Conservation (phyloP, 92 coral and sea anemone genomes). For the Phenganax stokvisi region DNA sequence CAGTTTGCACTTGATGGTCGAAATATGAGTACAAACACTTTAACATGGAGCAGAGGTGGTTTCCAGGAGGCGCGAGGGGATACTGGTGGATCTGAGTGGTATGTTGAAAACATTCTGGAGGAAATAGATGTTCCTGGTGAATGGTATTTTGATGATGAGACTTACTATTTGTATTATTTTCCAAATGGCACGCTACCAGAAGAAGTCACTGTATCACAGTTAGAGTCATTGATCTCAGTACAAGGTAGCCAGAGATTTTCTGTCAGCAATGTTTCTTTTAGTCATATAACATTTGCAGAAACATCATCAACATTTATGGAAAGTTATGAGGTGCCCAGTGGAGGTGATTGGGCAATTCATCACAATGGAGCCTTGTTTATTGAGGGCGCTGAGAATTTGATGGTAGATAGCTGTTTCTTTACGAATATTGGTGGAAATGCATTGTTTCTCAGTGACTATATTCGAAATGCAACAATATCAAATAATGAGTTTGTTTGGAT, state of each 20-base stretch:
- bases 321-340: constrained; percentile 39
- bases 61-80: constrained; percentile 39
- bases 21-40: background rate
- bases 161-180: constrained; percentile 30
- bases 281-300: constrained; percentile 26
- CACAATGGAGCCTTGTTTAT: constrained; percentile 37
- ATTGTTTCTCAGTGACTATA: constrained; percentile 31
- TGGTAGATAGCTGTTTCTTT: constrained; percentile 20
- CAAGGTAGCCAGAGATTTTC: constrained; percentile 31
- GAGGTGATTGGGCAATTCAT: constrained; percentile 40
- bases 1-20: constrained; percentile 31
- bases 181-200: constrained; percentile 33
- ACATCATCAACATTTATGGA: constrained; percentile 40
- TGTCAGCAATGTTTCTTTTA: constrained; percentile 22
- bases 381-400: constrained; percentile 23
- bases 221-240: constrained; percentile 26
- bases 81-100: constrained; percentile 37
- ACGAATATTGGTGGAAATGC: constrained; percentile 39
- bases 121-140: constrained; percentile 39
- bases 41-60: constrained; percentile 38
- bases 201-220: constrained; percentile 36
- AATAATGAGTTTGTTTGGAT: constrained; percentile 41
- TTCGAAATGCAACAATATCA: constrained; percentile 32
- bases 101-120: constrained; percentile 37
- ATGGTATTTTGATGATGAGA: constrained; percentile 39